phyloP scores from a whole-genome alignment of 2,797 vertebrate species.

The Microctenopoma stevenorrisi region DNA sequence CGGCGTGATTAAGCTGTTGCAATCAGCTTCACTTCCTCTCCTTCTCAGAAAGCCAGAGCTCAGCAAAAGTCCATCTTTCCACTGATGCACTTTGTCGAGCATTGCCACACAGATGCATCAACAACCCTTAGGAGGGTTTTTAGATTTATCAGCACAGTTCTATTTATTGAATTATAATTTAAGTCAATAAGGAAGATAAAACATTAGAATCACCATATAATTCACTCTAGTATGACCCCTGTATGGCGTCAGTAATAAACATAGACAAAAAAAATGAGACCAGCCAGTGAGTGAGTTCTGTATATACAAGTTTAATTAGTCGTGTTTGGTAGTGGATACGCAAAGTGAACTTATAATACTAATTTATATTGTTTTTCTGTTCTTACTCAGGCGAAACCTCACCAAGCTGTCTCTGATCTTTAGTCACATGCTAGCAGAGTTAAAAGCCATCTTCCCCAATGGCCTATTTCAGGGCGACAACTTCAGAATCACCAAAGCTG shows the following conservation, averaged over 20 bases:
- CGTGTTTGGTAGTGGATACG: no score
- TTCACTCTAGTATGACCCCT: no score
- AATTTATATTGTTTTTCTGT: neutral
- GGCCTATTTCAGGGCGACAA: conserved; percentile 97
- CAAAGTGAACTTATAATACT: neutral
- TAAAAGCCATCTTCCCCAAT: conserved; percentile 97
- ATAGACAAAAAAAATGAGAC: no score
- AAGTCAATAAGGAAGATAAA: no score
- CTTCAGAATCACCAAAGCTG: conserved; percentile 98
- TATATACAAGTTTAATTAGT: no score
- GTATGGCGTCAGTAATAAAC: no score
- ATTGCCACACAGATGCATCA: conserved; percentile 24
- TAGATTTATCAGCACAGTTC: neutral
- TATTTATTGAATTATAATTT: neutral
- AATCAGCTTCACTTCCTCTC: conserved; percentile 60
- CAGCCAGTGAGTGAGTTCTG: no score
- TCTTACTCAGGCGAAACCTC: conserved; percentile 88
- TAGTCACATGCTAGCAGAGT: conserved; percentile 98
- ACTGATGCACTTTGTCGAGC: conserved; percentile 29
- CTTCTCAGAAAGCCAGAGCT: conserved; percentile 54
- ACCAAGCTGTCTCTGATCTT: conserved; percentile 98
- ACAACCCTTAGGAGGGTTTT: neutral
- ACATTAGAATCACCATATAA: no score
- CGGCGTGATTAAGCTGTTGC: conserved; percentile 18
- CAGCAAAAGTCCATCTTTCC: conserved; percentile 58